Conservation (phyloP, 2,888 invertebrate species). For the Marasmarcha lunaedactyla region DNA sequence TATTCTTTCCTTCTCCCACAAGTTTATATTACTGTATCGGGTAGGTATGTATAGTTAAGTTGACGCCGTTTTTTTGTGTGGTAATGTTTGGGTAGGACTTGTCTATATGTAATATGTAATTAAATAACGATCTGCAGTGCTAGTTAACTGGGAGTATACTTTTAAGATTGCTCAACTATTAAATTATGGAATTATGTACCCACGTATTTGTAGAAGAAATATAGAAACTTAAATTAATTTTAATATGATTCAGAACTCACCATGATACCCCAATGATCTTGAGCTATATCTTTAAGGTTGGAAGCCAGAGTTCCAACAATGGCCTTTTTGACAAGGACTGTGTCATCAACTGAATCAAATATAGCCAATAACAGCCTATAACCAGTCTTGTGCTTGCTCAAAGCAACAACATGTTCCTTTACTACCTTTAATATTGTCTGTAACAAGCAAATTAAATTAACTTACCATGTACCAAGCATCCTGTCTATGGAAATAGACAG, state of each 20-base stretch:
- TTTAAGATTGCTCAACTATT: neutral
- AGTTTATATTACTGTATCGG: too few relatives aligned
- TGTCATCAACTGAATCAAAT: conserved; percentile 93
- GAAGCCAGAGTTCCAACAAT: conserved; percentile 77
- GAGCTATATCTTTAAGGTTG: conserved; percentile 76
- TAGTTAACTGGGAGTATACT: too few relatives aligned
- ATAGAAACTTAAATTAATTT: neutral
- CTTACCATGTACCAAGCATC: conserved; percentile 9
- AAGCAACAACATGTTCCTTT: conserved; percentile 84
- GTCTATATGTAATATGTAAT: too few relatives aligned
- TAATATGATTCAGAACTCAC: conserved; percentile 45
- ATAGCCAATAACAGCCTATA: conserved; percentile 85
- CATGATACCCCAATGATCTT: conserved; percentile 85
- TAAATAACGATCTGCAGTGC: too few relatives aligned
- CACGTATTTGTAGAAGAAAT: neutral
- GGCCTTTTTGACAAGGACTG: conserved; percentile 87
- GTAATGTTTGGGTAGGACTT: too few relatives aligned
- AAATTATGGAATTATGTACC: neutral
- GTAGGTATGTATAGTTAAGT: too few relatives aligned
- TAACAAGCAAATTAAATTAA: conserved; percentile 18
- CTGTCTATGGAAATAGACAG: neutral
- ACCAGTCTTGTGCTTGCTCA: conserved; percentile 89
- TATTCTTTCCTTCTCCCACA: too few relatives aligned
- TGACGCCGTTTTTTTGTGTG: too few relatives aligned
- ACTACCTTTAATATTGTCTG: conserved; percentile 88